Conservation (phyloP, 2,888 invertebrate genomes). For the Netelia inedita region DNA sequence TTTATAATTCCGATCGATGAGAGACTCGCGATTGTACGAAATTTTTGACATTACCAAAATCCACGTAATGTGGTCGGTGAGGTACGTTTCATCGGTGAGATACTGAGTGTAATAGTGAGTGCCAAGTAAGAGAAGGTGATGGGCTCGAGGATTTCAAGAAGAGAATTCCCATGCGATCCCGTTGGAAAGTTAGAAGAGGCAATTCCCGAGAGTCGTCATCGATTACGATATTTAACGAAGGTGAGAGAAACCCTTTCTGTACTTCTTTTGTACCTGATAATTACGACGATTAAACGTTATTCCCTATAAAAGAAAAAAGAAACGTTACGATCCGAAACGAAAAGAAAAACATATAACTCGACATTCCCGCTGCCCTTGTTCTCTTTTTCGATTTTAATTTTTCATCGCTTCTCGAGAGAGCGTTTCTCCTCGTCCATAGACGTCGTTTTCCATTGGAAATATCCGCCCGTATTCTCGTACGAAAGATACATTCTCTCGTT, state of each 20-base stretch:
- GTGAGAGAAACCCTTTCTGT: constrained; percentile 65
- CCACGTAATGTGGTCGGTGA: background rate
- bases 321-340: background rate
- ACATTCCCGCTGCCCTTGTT: constrained; percentile 1
- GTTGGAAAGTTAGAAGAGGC: constrained; percentile 31
- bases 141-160: background rate
- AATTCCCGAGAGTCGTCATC: background rate
- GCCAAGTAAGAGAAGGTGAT: constrained; percentile 14
- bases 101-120: constrained; percentile 49
- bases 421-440: background rate
- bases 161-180: background rate
- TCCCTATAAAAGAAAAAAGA: background rate
- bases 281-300: constrained; percentile 7
- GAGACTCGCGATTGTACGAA: background rate
- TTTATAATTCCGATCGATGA: background rate
- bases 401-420: background rate
- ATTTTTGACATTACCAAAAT: background rate
- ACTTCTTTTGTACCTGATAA: constrained; percentile 14
- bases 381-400: background rate
- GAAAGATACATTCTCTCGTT: constrained; percentile 8
- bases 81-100: background rate
- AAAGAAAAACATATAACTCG: background rate
- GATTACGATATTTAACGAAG: constrained; percentile 31
- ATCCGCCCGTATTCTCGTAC: background rate
- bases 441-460: constrained; percentile 42